Base-by-base conservation (phyloP, 2,797 vertebrate species). In the Macrochelys suwanniensis region DNA sequence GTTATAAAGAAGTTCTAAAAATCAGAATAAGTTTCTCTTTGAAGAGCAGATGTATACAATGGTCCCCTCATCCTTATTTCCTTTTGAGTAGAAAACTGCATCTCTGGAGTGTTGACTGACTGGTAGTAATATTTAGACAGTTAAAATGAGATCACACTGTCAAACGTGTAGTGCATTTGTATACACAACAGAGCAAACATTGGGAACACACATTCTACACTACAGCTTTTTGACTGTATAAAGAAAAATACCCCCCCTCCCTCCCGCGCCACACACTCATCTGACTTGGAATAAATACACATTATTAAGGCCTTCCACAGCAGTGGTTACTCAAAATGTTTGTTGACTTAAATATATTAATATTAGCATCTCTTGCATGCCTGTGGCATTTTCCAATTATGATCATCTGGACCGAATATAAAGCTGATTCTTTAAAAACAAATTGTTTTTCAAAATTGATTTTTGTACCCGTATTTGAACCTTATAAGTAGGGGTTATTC, bases 11-110 rank as follows among this genome's bases (percentile, higher is more conserved):
- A 47, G 6, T 15, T 68, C 7, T 47, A 76, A 45, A 74, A 74
- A 45, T 47, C 23, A 76, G 42, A 42, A 16, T 26, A 42, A 47
- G 25, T 3, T 47, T 16, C 71, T 76, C 71, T 76, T 42, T 45
- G 65, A 37, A 71, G 5, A 71, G 65, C 23, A 37, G 17, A 71
- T 23, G 42, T n/a, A 68, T 68, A 68, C n/a, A 68, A 10, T 37
- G 37, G 26, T 17, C 11, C 78, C 49, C 88, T 68, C 26, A 37
- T 93, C 16, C 79, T 77, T 47, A 49, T 83, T 95, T 82, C 61
- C 86, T 74, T 91, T 50, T 57, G 68, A 88, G 92, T 54, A 86
- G 37, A 56, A 96, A 90, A 59, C 78, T 80, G 84, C 51, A 57
- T 53, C 3, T 96, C 42, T 81, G 49, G 68, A 76, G 33, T 17